Evolutionary conservation across 2,888 invertebrate genomes (phyloP).

Genomic region (Xylota sylvarum): DNA sequence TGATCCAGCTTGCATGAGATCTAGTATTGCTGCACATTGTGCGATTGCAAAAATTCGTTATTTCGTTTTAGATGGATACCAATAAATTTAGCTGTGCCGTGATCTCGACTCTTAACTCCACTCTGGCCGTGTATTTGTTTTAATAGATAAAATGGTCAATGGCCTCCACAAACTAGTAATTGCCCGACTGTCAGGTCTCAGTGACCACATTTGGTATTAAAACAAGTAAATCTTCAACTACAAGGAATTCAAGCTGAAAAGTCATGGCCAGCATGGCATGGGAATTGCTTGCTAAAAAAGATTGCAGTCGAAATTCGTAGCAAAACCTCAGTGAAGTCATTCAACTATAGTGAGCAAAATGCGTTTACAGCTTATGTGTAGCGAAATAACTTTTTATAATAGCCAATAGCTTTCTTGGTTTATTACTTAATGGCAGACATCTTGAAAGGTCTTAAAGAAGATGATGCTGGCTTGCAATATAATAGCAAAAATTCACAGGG

Average conservation of each 20-base stretch:
- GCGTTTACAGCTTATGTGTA: too few species aligned
- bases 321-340: too few species aligned
- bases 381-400: too few species aligned
- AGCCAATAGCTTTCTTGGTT: too few species aligned
- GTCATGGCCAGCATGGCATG: neutral
- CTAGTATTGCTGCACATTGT: slow-evolving; percentile 8
- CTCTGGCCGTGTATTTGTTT: slow-evolving; percentile 12
- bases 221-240: neutral
- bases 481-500: too few species aligned
- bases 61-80: slow-evolving; percentile 19
- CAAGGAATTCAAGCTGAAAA: neutral
- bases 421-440: too few species aligned
- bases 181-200: neutral
- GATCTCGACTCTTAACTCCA: slow-evolving; percentile 7
- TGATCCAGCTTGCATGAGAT: slow-evolving; percentile 29
- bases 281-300: neutral
- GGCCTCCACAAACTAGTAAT: slow-evolving; percentile 5
- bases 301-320: neutral
- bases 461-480: too few species aligned
- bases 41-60: slow-evolving; percentile 3
- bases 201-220: neutral
- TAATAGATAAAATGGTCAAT: slow-evolving; percentile 2
- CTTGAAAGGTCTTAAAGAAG: too few species aligned
- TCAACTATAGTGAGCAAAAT: too few species aligned
- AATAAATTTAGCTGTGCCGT: slow-evolving; percentile 21